Evolutionary conservation across 2,113 vertebrate genomes (phyloP).

Genomic region (Apus apus): DNA sequence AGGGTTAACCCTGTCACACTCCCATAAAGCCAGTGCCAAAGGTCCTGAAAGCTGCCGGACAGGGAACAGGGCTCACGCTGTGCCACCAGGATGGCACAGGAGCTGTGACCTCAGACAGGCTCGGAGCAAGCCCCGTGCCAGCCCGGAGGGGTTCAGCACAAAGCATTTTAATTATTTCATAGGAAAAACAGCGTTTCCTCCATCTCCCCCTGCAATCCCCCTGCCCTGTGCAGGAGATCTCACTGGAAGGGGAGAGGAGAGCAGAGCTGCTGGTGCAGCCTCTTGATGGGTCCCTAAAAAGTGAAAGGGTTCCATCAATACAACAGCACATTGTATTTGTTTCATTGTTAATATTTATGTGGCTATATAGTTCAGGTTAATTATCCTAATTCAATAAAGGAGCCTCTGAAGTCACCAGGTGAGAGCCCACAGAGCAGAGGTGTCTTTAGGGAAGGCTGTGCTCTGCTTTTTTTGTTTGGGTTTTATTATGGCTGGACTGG

Average conservation of each 20-base stretch:
- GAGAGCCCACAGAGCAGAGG: neutral
- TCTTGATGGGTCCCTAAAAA: neutral
- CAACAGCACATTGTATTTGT: neutral
- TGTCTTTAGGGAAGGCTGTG: neutral
- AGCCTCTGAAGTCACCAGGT: neutral
- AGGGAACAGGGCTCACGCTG: rapidly evolving
- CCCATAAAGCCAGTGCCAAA: rapidly evolving
- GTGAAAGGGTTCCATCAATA: neutral
- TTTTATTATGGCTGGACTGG: no score
- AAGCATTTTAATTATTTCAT: neutral
- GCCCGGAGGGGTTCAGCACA: neutral
- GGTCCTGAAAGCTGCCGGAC: no score
- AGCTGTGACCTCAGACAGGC: rapidly evolving
- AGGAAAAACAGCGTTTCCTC: neutral
- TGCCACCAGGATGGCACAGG: neutral
- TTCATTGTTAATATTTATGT: neutral
- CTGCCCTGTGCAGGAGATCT: neutral
- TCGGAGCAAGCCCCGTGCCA: neutral
- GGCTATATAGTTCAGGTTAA: neutral
- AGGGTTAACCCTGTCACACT: rapidly evolving
- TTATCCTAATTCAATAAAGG: neutral
- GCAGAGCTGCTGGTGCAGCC: neutral
- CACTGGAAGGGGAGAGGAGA: neutral
- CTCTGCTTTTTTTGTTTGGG: neutral
- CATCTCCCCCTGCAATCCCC: neutral